These are phyloP conservation scores for Candidula unifasciata DNA, from an alignment of 2,888 invertebrate genomes.

Conservation along the genomic window DNA sequence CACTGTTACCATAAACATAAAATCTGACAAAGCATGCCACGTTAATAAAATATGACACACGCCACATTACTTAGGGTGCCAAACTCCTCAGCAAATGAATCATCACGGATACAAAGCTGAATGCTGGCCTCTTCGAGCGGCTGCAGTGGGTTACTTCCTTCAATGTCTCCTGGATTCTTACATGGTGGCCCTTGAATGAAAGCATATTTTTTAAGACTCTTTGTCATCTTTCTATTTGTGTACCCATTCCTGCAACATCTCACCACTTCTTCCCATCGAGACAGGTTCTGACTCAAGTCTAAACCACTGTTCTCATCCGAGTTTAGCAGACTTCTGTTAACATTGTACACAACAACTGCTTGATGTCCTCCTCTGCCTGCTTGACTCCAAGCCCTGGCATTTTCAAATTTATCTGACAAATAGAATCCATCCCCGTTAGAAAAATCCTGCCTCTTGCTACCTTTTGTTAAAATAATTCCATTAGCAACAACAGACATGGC, in stretches of 20 bases:
- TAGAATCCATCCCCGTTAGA: too few relatives aligned
- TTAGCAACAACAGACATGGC: too few relatives aligned
- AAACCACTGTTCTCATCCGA: neutral
- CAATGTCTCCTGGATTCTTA: neutral
- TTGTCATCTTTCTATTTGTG: neutral
- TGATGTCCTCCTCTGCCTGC: slow-evolving; percentile 1
- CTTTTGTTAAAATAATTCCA: too few relatives aligned
- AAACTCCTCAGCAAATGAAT: slow-evolving; percentile 17
- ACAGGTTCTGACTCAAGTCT: neutral
- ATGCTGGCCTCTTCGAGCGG: neutral
- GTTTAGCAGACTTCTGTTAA: neutral
- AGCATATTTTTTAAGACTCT: neutral
- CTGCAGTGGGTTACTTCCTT: neutral
- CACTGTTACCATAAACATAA: too few relatives aligned
- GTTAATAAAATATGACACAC: slow-evolving; percentile 21
- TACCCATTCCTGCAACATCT: neutral
- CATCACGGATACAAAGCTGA: slow-evolving; percentile 8
- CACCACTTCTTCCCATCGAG: neutral
- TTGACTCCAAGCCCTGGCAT: neutral
- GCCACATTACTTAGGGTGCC: slow-evolving; percentile 5
- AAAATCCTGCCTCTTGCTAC: too few relatives aligned
- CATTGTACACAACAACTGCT: neutral
- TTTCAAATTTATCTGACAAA: neutral
- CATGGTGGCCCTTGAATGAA: slow-evolving; percentile 21
- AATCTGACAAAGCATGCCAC: too few relatives aligned